Conservation (phyloP, 2,797 vertebrate genomes). For the Spondyliosoma cantharus region DNA sequence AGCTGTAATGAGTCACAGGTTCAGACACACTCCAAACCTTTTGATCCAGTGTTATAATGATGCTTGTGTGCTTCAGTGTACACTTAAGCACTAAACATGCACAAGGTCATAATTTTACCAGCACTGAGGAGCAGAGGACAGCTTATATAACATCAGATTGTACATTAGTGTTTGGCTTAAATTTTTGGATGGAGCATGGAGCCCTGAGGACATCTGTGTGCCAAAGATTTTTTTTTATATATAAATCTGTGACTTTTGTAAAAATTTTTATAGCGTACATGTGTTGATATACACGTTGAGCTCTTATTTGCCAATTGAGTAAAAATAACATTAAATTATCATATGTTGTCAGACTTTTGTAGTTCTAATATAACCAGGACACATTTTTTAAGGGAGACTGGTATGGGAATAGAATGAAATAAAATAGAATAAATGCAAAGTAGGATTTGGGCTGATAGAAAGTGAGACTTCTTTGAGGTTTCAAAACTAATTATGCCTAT, state of each 20-base stretch:
- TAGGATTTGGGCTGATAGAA: slow-evolving; percentile 32
- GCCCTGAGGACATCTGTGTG: slow-evolving; percentile 13
- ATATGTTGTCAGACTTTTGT: slow-evolving; percentile 2
- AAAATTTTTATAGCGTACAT: too few relatives aligned
- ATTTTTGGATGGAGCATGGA: slow-evolving; percentile 34
- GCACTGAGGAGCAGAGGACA: slow-evolving; percentile 15
- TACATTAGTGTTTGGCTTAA: slow-evolving; percentile 17
- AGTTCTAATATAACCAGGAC: not conserved
- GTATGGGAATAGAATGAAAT: slow-evolving; percentile 30
- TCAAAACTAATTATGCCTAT: slow-evolving; percentile 47
- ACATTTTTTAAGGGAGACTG: slow-evolving; percentile 9
- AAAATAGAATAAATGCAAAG: slow-evolving; percentile 7
- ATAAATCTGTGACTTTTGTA: slow-evolving; percentile 4
- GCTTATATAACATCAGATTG: slow-evolving; percentile 26
- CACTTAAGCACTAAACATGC: slow-evolving; percentile 25
- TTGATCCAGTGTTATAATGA: slow-evolving; percentile 19
- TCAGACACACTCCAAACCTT: slow-evolving; percentile 52
- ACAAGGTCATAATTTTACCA: slow-evolving; percentile 19
- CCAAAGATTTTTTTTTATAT: not conserved
- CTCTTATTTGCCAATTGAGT: not conserved
- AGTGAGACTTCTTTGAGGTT: slow-evolving; percentile 51
- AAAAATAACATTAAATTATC: not conserved
- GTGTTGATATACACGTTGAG: not conserved
- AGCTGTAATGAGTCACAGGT: slow-evolving; percentile 65
- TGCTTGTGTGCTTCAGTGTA: slow-evolving; percentile 20